Percentiles rank a stretch among this genome's conserved stretches.
phyloP scores from a whole-genome alignment of 2,797 vertebrate genomes.

The Sternarchorhynchus goeldii region DNA sequence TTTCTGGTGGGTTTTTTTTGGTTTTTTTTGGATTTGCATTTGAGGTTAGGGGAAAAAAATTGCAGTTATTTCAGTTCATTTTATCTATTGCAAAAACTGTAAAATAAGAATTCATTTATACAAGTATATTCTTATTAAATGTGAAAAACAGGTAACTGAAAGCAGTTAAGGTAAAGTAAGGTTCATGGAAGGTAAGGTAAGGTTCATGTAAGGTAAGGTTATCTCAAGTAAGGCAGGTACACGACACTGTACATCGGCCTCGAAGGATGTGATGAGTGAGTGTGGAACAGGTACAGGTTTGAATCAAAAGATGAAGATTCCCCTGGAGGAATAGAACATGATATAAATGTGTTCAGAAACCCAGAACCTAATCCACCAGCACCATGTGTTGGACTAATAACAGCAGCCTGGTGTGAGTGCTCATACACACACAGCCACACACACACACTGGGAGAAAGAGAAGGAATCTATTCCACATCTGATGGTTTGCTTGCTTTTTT shows the following conservation, averaged over 20 bases:
- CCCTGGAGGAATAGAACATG: constrained; percentile 56
- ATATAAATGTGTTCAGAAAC: constrained; percentile 64
- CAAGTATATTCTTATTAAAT: too few relatives aligned
- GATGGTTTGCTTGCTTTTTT: constrained; percentile 30
- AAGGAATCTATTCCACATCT: constrained; percentile 37
- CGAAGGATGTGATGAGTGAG: constrained; percentile 45
- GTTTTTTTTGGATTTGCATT: too few relatives aligned
- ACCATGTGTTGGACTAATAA: constrained; percentile 64
- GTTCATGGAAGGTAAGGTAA: background rate
- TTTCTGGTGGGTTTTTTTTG: too few relatives aligned
- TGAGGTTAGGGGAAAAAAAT: too few relatives aligned
- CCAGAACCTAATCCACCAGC: constrained; percentile 63
- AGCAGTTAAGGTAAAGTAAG: too few relatives aligned
- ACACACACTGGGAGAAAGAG: background rate
- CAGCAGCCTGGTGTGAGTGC: constrained; percentile 37
- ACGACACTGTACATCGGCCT: background rate
- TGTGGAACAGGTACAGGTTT: constrained; percentile 58
- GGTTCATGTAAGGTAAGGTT: background rate
- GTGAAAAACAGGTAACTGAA: too few relatives aligned
- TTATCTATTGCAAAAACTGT: too few relatives aligned
- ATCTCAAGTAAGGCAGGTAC: background rate
- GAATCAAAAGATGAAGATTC: constrained; percentile 40
- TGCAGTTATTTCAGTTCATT: too few relatives aligned
- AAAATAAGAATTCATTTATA: too few relatives aligned
- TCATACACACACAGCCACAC: background rate